A percentile compares a stretch with the other conserved stretches of the same genome.
phyloP scores from a whole-genome alignment of 1,140 invertebrate species.

The Lepidostoma basale region DNA sequence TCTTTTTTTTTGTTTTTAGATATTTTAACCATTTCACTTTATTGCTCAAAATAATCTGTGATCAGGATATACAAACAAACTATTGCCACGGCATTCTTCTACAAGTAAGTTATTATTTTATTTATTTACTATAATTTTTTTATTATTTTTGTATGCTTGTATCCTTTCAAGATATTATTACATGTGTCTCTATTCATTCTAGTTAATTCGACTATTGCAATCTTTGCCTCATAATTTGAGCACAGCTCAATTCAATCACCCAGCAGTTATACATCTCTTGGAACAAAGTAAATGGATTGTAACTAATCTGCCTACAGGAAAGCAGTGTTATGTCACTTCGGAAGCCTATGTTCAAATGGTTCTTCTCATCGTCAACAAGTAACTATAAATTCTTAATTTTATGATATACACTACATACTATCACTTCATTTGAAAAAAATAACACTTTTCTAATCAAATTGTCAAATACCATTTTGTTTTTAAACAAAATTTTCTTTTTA shows the following conservation, averaged over 20 bases:
- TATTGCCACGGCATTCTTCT: conserved; percentile 56
- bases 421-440: no score
- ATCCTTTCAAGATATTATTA: background rate
- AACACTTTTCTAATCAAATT: no score
- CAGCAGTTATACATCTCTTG: conserved; percentile 1
- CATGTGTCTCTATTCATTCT: conserved; percentile 6
- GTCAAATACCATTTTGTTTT: no score
- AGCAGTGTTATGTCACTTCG: conserved; percentile 37
- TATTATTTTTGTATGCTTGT: background rate
- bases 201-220: conserved; percentile 38
- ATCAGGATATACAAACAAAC: conserved; percentile 50
- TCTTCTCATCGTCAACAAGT: conserved; percentile 34
- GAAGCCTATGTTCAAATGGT: conserved; percentile 35
- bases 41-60: conserved; percentile 46
- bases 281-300: conserved; percentile 32
- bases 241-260: conserved; percentile 1
- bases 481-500: no score
- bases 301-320: conserved; percentile 2
- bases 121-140: background rate
- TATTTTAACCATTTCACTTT: conserved; percentile 50
- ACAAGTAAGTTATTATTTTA: conserved; percentile 49
- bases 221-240: conserved; percentile 7
- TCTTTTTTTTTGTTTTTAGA: conserved; percentile 49
- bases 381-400: no score
- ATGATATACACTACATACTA: no score